Percentiles rank a stretch among this genome's conserved stretches.
phyloP scores from a whole-genome alignment of 2,888 invertebrate species.

The Drepanosiphum platanoidis region DNA sequence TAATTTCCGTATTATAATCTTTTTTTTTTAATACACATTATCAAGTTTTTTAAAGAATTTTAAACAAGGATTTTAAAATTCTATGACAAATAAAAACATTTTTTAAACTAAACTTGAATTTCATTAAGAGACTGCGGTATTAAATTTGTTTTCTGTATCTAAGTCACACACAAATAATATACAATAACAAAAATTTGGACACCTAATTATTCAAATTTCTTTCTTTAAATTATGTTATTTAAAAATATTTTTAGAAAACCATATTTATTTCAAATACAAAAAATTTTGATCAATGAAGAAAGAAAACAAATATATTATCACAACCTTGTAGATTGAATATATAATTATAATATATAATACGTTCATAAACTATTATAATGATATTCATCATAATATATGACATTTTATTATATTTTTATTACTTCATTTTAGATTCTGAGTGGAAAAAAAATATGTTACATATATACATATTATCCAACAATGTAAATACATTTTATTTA shows the following conservation, averaged over 20 bases:
- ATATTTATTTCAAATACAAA: too few species aligned
- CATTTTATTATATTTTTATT: neutral
- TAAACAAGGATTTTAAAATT: neutral
- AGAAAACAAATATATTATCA: neutral
- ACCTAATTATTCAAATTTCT: too few species aligned
- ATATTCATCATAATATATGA: neutral
- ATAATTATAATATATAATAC: neutral
- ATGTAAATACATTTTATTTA: too few species aligned
- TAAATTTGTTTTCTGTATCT: slow-evolving; percentile 1
- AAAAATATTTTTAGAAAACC: too few species aligned
- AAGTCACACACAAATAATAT: neutral
- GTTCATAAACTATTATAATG: neutral
- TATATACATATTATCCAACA: too few species aligned
- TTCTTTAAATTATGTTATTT: neutral
- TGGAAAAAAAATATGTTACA: neutral
- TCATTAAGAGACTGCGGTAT: neutral
- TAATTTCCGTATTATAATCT: neutral
- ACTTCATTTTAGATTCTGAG: neutral
- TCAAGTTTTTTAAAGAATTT: neutral
- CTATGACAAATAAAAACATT: neutral
- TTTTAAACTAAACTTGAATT: neutral
- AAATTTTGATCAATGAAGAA: neutral
- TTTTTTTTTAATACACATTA: neutral
- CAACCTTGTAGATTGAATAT: neutral
- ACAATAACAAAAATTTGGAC: neutral